Conservation (phyloP, 1,140 invertebrate species). For the Globodera rostochiensis region DNA sequence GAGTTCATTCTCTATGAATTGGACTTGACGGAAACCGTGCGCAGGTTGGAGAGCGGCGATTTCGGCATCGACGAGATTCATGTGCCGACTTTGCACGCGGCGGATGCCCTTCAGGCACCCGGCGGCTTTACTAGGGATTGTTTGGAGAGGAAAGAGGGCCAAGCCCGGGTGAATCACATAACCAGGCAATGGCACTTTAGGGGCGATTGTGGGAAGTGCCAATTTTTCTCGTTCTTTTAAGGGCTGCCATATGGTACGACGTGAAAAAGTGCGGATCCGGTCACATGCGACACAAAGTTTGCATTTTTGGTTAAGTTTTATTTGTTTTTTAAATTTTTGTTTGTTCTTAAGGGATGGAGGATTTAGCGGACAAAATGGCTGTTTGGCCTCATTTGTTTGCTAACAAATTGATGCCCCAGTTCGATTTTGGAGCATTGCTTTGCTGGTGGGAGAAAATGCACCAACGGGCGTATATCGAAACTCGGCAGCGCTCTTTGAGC, state of each 20-base stretch:
- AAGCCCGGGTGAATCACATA: background rate
- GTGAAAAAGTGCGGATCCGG: conserved; percentile 20
- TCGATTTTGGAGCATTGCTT: conserved; percentile 34
- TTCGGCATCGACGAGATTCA: conserved; percentile 28
- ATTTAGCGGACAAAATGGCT: background rate
- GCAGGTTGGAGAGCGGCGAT: background rate
- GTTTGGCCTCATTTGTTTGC: conserved; percentile 27
- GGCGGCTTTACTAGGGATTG: conserved; percentile 26
- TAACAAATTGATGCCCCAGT: conserved; percentile 30
- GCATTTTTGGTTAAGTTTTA: background rate
- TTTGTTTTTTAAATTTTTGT: no score
- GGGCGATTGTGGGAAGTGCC: background rate
- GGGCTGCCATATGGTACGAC: conserved; percentile 4
- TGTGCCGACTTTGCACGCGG: conserved; percentile 13
- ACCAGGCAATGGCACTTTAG: conserved; percentile 13
- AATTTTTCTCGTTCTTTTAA: conserved; percentile 3
- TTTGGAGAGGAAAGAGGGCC: background rate
- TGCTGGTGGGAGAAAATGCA: conserved; percentile 36
- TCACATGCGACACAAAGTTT: background rate
- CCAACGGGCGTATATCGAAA: background rate
- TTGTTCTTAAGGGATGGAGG: background rate
- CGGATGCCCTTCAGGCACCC: conserved; percentile 24
- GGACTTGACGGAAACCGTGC: conserved; percentile 16
- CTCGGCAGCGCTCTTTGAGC: background rate
- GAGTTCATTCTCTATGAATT: conserved; percentile 27